phyloP scores from a whole-genome alignment of 2,113 vertebrate species.

The cattle (Bos taurus) region DNA sequence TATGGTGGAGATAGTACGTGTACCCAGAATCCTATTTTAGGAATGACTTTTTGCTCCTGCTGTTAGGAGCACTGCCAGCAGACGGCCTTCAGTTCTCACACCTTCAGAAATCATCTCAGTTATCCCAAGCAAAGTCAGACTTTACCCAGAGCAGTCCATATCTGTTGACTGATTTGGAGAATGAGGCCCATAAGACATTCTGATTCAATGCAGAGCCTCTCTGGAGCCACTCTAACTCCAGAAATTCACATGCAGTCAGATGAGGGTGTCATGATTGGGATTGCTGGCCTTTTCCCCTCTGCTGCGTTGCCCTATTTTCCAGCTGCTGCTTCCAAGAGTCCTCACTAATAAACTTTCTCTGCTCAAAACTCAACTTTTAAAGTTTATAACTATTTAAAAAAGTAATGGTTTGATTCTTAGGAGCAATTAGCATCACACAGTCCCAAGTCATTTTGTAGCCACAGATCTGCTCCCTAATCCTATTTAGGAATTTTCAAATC shows the following conservation, averaged over 20 bases:
- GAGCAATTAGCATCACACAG: neutral
- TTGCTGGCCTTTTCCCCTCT: neutral
- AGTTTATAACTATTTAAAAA: neutral
- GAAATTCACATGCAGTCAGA: neutral
- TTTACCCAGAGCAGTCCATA: neutral
- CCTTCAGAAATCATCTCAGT: neutral
- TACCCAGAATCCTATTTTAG: neutral
- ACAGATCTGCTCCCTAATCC: neutral
- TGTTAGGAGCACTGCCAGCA: neutral
- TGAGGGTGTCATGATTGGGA: neutral
- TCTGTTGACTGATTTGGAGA: neutral
- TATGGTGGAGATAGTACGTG: too few relatives aligned
- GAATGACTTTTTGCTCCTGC: neutral
- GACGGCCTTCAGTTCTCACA: neutral
- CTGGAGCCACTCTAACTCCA: neutral
- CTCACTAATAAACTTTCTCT: neutral
- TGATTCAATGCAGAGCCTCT: neutral
- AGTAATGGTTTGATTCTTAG: neutral
- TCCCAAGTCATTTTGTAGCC: neutral
- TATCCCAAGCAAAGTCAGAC: neutral
- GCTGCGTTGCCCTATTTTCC: neutral
- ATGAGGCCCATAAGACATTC: neutral
- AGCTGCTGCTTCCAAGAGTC: neutral
- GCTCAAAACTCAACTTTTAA: neutral
- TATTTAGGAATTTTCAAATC: neutral